Conservation (phyloP, 2,113 vertebrate genomes). For the Strigops habroptila region DNA sequence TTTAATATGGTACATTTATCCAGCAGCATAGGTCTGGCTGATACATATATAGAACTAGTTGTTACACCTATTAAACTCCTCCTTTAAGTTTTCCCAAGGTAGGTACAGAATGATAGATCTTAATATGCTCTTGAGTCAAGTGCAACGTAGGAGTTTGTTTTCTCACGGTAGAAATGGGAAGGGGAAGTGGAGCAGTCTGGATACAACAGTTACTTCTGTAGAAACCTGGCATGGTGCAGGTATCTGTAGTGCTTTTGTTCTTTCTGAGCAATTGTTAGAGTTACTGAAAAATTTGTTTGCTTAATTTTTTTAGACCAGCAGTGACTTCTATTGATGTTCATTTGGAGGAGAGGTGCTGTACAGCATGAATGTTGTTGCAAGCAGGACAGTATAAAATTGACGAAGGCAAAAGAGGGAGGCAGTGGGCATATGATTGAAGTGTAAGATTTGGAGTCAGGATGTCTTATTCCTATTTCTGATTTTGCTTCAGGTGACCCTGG, state of each 20-base stretch:
- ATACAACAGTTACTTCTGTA: not conserved
- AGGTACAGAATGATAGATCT: conserved; percentile 5
- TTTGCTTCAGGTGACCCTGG: not conserved
- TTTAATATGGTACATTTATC: conserved; percentile 40
- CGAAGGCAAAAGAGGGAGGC: not conserved
- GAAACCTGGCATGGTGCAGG: not conserved
- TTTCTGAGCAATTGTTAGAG: not conserved
- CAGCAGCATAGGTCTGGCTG: conserved; percentile 31
- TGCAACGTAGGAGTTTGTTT: not conserved
- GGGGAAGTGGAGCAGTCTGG: not conserved
- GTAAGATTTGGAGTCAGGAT: not conserved
- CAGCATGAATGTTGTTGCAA: not conserved
- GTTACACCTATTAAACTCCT: conserved; percentile 16
- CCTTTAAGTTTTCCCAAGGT: not conserved
- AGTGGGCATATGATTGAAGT: not conserved
- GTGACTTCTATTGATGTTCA: not conserved
- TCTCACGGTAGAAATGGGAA: not conserved
- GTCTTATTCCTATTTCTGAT: not conserved
- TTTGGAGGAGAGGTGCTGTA: not conserved
- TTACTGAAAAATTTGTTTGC: conserved; percentile 14
- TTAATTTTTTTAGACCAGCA: not conserved
- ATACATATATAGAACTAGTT: conserved; percentile 21
- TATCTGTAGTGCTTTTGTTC: not conserved
- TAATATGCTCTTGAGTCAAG: not conserved
- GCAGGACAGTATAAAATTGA: not conserved